These are phyloP conservation scores for Calliphora vicina DNA, from an alignment of 1,140 invertebrate species.

Conservation along the genomic window DNA sequence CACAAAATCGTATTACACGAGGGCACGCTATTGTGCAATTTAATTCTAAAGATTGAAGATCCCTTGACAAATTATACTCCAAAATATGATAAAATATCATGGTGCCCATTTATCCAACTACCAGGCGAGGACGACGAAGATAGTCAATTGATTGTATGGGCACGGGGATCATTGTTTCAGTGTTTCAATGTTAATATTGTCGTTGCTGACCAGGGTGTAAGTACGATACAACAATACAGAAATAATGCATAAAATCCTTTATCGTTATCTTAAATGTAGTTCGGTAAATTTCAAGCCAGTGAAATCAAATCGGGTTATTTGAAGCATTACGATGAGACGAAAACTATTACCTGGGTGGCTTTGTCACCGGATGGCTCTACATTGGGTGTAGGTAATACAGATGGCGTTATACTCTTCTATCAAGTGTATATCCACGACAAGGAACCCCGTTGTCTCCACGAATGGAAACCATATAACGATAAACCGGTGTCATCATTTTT, in stretches of 20 bases:
- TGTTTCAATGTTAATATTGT: constrained; percentile 58
- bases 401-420: constrained; percentile 92
- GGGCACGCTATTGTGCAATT: constrained; percentile 68
- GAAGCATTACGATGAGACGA: constrained; percentile 73
- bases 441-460: constrained; percentile 81
- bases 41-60: constrained; percentile 66
- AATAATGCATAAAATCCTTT: background rate
- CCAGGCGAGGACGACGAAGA: constrained; percentile 73
- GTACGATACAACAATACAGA: constrained; percentile 37
- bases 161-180: constrained; percentile 72
- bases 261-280: constrained; percentile 40
- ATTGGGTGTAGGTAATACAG: constrained; percentile 84
- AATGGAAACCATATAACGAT: constrained; percentile 90
- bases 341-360: constrained; percentile 83
- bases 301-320: constrained; percentile 69
- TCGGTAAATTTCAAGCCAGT: constrained; percentile 58
- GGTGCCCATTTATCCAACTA: constrained; percentile 89
- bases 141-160: constrained; percentile 81
- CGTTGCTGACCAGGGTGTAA: constrained; percentile 53
- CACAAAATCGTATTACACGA: constrained; percentile 77
- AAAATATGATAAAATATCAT: constrained; percentile 72
- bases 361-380: constrained; percentile 94
- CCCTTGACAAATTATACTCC: constrained; percentile 54
- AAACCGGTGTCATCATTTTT: constrained; percentile 84
- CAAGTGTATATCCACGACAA: constrained; percentile 73